Base-by-base conservation (phyloP, 2,113 vertebrate genomes). In the Nicator chloris region DNA sequence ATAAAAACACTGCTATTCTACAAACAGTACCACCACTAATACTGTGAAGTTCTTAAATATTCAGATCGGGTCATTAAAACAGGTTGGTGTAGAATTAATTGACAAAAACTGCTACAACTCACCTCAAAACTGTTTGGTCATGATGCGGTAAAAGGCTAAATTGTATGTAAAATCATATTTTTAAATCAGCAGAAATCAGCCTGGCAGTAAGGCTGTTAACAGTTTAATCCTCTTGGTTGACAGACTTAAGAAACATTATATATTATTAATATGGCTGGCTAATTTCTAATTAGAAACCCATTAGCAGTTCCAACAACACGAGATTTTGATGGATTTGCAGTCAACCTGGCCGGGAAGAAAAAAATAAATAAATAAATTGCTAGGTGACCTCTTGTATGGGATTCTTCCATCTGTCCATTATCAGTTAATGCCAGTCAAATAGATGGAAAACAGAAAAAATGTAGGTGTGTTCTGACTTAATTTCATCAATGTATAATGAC, bases 251-350 rank as follows among this genome's bases (percentile, higher is more conserved):
- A 91, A 96, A 93, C 93, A 93, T 94, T 92, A 90, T 97, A 60
- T 93, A 96, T 97, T 96, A 96, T 98, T 98, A 91, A 97, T 91
- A 97, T 79, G 81, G 81, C 44, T 97, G 93, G 90, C 85, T 97
- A 98, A 97, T 98, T 98, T 90, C 89, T 97, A 98, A 98, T 98
- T 98, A 98, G 90, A 49, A 97, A 94, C n/a, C 91, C 95, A 97
- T 97, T 98, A 98, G 63, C 42, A 65, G 70, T 76, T 96, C 69
- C 86, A 84, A 88, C 90, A 92, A 95, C 68, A 40, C 4, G 78
- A 94, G 84, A 80, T 89, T 95, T 93, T 97, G 96, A 97, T 96
- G 88, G 91, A 98, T 97, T 97, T 92, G 35, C 69, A 95, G 80
- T 80, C 92, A 96, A 45, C 65, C 49, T 94, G 91, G 57, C 50